A percentile compares a stretch with the other conserved stretches of the same genome.
phyloP scores from a whole-genome alignment of 2,888 invertebrate genomes.

The Pristionchus entomophagus region DNA sequence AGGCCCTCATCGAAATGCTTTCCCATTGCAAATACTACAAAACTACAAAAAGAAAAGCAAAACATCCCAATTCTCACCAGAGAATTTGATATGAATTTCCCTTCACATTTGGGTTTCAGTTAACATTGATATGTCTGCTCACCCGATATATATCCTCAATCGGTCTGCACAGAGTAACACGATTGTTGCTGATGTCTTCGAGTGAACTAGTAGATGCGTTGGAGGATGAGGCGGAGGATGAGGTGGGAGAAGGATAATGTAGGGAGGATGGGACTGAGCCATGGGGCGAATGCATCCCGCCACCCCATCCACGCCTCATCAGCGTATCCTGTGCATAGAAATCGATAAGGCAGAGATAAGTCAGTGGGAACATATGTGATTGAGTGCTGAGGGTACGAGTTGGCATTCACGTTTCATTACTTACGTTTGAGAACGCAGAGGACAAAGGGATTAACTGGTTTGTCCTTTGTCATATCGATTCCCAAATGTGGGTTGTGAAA shows the following conservation, averaged over 20 bases:
- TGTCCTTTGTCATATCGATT: too few relatives aligned
- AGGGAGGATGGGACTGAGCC: neutral
- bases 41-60: too few relatives aligned
- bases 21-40: too few relatives aligned
- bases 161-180: neutral
- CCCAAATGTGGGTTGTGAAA: too few relatives aligned
- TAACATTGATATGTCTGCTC: neutral
- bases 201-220: neutral
- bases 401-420: too few relatives aligned
- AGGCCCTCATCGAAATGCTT: too few relatives aligned
- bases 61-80: too few relatives aligned
- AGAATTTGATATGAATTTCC: neutral
- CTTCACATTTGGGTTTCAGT: too few relatives aligned
- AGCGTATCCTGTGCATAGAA: neutral
- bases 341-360: neutral
- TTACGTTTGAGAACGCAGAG: too few relatives aligned
- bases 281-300: neutral
- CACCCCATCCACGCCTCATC: neutral
- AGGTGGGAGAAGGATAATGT: slow-evolving; percentile 21
- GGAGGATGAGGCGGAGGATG: slow-evolving; percentile 36
- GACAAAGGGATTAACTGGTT: too few relatives aligned
- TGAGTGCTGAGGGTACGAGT: too few relatives aligned
- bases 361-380: neutral
- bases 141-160: neutral
- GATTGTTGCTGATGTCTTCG: slow-evolving; percentile 10